Evolutionary conservation across 2,888 invertebrate genomes (phyloP), one percentile per base, ranked within the genome.

Genomic region (Fissipunctia ypsillon): DNA sequence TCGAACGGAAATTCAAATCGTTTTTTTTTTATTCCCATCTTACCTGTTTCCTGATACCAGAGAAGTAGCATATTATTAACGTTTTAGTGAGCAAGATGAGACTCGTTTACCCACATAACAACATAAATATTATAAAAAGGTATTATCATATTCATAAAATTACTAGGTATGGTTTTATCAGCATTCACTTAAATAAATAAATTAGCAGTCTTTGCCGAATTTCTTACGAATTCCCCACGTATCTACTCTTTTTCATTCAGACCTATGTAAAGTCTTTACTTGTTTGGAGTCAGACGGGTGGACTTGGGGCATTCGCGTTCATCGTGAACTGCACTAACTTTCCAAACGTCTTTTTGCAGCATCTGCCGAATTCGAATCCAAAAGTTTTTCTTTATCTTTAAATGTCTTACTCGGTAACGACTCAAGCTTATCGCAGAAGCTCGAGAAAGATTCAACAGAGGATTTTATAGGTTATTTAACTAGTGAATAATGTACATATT

Each of bases 311-410:
- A 83, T 86, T 84, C 80, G 77, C 83, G 83, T 88, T 85, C 87
- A 84, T 91, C 82, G 88, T 84, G 72, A 87, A 88, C 86, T 89
- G 88, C 89, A 89, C 89, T 90, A 91, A 92, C 90, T 91, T 91
- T 87, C 69, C 73, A 77, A 89, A 88, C 87, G 86, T 90, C 88
- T 90, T 91, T 92, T 92, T 91, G 90, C 86, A 90, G 88, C 91
- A 92, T 93, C 91, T 93, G 92, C 91, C 91, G 92, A 94, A 94
- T 93, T 90, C 89, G 91, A 93, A 92, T 92, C 88, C 87, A 88
- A 93, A 94, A 94, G 87, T 93, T 93, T 93, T 91, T 92, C 92
- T 94, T 93, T 94, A 92, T 92, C 91, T 92, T 91, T 86, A 78
- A 87, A 90, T 91, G 90, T 93, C 89, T 90, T 90, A 90, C 86